A percentile compares a stretch with the other conserved stretches of the same genome.
Conservation (phyloP, 2,113 vertebrate genomes). For the Noctilio leporinus region DNA sequence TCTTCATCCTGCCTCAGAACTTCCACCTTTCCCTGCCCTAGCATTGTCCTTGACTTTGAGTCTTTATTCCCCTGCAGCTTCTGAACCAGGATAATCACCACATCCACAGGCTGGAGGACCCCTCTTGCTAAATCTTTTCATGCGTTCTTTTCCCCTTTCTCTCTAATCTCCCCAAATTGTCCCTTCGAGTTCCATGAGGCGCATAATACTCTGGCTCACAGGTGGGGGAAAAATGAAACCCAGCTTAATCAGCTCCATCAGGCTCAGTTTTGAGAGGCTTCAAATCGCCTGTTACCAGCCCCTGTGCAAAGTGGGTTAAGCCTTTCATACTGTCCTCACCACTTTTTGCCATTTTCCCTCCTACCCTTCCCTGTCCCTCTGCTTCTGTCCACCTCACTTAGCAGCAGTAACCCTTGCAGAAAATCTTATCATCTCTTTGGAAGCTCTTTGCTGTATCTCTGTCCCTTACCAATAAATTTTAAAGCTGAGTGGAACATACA, state of each 20-base stretch:
- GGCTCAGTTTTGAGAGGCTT: constrained; percentile 24
- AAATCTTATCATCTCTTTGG: not conserved
- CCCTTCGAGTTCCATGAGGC: not conserved
- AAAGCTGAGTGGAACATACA: not conserved
- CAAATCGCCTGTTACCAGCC: constrained; percentile 14
- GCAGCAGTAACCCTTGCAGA: not conserved
- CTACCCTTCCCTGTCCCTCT: fast-evolving
- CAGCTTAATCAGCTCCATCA: not conserved
- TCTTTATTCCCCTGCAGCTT: constrained; percentile 31
- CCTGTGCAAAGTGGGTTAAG: not conserved
- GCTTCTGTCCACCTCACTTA: not conserved
- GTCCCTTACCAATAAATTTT: not conserved
- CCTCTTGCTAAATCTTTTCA: constrained; percentile 51
- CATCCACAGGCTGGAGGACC: not conserved
- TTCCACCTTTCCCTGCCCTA: not conserved
- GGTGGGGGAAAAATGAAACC: constrained; percentile 26
- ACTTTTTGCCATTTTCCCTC: not conserved
- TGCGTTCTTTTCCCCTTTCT: not conserved
- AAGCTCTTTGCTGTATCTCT: not conserved
- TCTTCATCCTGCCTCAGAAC: not conserved
- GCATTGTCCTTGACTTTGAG: not conserved
- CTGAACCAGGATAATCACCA: constrained; percentile 24
- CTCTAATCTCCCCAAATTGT: constrained; percentile 46
- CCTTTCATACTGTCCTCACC: not conserved
- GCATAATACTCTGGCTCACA: constrained; percentile 41